These are phyloP conservation scores for Eira barbara DNA, from an alignment of 2,113 vertebrate genomes.

Conservation along the genomic window DNA sequence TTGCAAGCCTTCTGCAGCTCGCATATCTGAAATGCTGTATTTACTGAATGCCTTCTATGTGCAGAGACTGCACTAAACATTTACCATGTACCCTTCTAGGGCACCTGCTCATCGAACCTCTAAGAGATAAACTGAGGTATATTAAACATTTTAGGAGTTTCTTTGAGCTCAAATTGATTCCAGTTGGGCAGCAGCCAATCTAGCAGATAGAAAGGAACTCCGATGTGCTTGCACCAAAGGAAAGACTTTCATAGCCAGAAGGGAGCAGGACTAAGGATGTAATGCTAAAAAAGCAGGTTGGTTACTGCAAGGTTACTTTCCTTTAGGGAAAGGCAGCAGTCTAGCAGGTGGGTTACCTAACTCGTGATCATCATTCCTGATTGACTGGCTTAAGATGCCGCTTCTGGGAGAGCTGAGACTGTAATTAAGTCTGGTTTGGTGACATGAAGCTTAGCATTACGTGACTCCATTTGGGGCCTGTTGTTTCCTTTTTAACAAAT, in stretches of 20 bases:
- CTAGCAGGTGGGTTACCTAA: background rate
- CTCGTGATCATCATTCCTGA: background rate
- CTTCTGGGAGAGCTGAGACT: background rate
- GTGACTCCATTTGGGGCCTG: background rate
- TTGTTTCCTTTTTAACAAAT: background rate
- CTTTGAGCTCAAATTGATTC: background rate
- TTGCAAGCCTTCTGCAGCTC: background rate
- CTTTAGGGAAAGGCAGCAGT: background rate
- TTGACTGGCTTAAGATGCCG: background rate
- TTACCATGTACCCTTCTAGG: background rate
- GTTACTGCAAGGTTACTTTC: background rate
- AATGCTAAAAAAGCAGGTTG: background rate
- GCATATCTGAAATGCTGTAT: background rate
- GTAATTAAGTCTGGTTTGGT: background rate
- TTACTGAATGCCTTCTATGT: background rate
- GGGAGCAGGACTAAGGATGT: background rate
- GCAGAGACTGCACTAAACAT: background rate
- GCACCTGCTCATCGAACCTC: background rate
- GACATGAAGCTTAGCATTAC: background rate
- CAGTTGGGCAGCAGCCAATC: background rate
- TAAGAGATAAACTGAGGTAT: background rate
- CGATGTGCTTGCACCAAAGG: fast-evolving
- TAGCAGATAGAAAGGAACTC: background rate
- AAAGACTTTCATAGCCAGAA: background rate
- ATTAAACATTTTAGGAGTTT: background rate